Evolutionary conservation across 1,140 invertebrate species (phyloP).

Genomic region (Galendromus occidentalis): DNA sequence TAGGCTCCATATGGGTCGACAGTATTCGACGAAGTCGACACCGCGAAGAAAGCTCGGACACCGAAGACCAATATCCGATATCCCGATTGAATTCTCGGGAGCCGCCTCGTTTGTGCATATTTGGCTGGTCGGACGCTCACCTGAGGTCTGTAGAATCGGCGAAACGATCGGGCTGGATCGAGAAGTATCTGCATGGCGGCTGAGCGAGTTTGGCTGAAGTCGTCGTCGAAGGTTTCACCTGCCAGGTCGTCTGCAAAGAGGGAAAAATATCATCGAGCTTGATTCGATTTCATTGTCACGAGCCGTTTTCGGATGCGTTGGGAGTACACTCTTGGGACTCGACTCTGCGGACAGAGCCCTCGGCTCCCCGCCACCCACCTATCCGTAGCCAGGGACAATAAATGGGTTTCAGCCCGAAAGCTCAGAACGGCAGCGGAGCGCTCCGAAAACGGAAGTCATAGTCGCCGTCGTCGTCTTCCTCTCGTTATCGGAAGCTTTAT

Average conservation of each 20-base stretch:
- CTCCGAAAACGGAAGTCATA: too few species aligned
- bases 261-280: background rate
- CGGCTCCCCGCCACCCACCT: background rate
- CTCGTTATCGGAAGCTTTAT: too few species aligned
- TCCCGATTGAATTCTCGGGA: background rate
- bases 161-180: background rate
- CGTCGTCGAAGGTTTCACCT: background rate
- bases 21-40: background rate
- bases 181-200: constrained; percentile 1
- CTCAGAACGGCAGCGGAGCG: too few species aligned
- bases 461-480: too few species aligned
- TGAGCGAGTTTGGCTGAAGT: background rate
- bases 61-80: background rate
- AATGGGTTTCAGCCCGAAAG: too few species aligned
- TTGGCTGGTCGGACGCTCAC: background rate
- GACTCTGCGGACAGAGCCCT: background rate
- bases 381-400: too few species aligned
- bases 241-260: background rate
- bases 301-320: background rate
- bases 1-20: background rate
- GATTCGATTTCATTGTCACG: background rate
- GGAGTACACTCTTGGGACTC: background rate
- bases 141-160: background rate
- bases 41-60: background rate
- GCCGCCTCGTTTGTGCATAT: background rate